These are phyloP conservation scores for Karalla daura DNA, from an alignment of 2,797 vertebrate genomes.

Conservation along the genomic window DNA sequence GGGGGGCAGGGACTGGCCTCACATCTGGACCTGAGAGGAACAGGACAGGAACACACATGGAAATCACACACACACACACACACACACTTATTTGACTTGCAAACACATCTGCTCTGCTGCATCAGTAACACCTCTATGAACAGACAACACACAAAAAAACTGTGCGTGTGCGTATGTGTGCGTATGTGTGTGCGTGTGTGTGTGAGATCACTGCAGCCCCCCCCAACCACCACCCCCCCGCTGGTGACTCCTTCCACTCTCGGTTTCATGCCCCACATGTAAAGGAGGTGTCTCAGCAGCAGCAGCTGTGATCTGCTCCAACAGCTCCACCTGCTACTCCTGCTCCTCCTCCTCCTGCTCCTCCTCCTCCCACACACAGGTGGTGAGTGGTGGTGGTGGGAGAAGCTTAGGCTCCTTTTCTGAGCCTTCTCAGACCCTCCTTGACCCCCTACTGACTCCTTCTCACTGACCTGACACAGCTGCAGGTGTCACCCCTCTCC, in stretches of 20 bases:
- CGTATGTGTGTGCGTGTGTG: too few species aligned
- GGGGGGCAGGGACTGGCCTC: constrained; percentile 83
- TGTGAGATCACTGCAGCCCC: constrained; percentile 62
- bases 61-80: constrained; percentile 16
- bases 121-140: too few species aligned
- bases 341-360: too few species aligned
- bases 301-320: constrained; percentile 40
- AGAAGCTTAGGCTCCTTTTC: too few species aligned
- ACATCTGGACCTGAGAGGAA: constrained; percentile 84
- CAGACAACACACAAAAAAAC: too few species aligned
- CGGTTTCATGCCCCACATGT: constrained; percentile 42
- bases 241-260: constrained; percentile 63
- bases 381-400: too few species aligned
- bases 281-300: constrained; percentile 40
- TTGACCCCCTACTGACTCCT: too few species aligned
- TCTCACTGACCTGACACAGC: too few species aligned
- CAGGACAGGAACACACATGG: constrained; percentile 23
- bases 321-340: neutral
- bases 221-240: constrained; percentile 21
- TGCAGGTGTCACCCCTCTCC: too few species aligned
- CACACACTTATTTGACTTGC: constrained; percentile 34
- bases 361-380: too few species aligned
- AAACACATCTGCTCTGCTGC: constrained; percentile 27
- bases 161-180: too few species aligned
- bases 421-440: too few species aligned